Evolutionary conservation across 2,113 vertebrate species (phyloP).

Genomic region (Riparia riparia): DNA sequence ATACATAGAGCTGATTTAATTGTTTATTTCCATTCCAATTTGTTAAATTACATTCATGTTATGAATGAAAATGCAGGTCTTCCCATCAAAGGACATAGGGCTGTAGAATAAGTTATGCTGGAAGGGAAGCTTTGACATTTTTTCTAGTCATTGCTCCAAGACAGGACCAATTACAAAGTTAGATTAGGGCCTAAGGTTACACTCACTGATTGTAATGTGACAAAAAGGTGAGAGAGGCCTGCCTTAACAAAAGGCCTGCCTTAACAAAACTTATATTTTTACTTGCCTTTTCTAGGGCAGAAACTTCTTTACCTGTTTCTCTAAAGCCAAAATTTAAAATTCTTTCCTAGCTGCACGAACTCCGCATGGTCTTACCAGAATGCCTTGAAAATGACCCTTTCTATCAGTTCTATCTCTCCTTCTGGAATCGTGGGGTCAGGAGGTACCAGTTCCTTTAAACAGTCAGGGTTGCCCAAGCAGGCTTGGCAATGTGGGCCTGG

Average conservation of each 20-base stretch:
- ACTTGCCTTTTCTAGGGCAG: neutral
- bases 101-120: neutral
- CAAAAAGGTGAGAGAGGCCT: neutral
- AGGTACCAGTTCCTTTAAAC: neutral
- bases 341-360: neutral
- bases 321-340: neutral
- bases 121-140: neutral
- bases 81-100: neutral
- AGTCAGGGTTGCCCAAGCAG: neutral
- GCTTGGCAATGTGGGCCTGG: neutral
- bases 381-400: neutral
- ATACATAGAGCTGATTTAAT: neutral
- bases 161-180: neutral
- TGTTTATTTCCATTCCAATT: neutral
- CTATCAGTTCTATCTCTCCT: neutral
- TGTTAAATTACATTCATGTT: neutral
- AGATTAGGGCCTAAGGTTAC: neutral
- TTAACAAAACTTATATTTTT: neutral
- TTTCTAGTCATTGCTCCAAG: neutral
- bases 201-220: neutral
- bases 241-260: neutral
- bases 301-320: neutral
- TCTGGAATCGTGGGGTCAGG: neutral
- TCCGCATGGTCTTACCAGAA: neutral
- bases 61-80: neutral